Evolutionary conservation across 2,113 vertebrate genomes (phyloP), one percentile per base, ranked within the genome.

Genomic region (Ictidomys tridecemlineatus): DNA sequence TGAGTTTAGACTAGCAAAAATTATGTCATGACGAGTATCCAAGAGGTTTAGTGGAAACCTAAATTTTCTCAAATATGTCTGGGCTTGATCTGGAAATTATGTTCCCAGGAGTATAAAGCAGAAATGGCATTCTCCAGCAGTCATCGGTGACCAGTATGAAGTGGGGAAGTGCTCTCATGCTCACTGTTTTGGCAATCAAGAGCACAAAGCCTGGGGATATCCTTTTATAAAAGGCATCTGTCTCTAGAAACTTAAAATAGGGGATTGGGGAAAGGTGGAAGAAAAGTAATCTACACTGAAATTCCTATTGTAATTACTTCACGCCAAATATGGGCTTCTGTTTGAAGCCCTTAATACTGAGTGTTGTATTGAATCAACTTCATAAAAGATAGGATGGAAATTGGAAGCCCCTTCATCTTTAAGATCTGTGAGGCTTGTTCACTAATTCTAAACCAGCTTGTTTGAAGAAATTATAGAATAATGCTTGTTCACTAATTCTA

Each of bases 251-350:
- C 17, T 56, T 74, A 74, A 12, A n/a, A 13, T 4, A n/a, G 69
- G 42, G 18, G 12, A 80, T 39, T 88, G 58, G 32, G 9, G 8
- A 86, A 91, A 72, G 11, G 30, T n/a, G 11, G 70, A 24, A 77
- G 82, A 82, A 77, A 96, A 89, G 28, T 34, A 89, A 85, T 76
- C 48, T 73, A 65, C 0, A 12, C 4, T 48, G 8, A 53, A 14
- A 74, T 67, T 97, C 58, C 58, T 82, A 13, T 58, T 92, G 42
- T 92, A 95, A 89, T 96, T 85, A 42, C 61, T 91, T 88, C 28
- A 82, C 18, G 34, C 96, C 63, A 86, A 56, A 69, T 89, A 53
- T 77, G 12, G 22, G 77, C 34, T 77, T 94, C 78, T 89, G 30
- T 89, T 89, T 72, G 91, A 93, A 91, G 93, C 30, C 32, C 51